Base-by-base conservation (phyloP, 2,113 vertebrate species). In the Crotalus horridus region DNA sequence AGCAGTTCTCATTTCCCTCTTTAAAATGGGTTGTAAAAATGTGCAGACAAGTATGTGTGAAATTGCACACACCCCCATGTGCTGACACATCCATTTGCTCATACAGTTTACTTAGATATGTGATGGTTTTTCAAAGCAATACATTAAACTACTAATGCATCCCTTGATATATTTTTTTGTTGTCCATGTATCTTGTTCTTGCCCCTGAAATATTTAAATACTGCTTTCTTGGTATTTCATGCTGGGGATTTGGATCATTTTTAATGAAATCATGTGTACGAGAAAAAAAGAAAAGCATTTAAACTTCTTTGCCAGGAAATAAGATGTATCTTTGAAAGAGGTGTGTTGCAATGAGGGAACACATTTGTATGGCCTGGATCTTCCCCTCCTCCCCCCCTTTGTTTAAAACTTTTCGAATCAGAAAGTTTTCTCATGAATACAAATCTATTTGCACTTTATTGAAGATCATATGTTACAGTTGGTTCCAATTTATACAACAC, bases 101-200 rank as follows among this genome's bases (percentile, higher is more conserved):
- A 43, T 88, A 94, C 56, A 74, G 55, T 89, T 91, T 94, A 92
- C 91, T 94, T 93, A 85, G 69, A 46, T 90, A 87, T 93, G 94
- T 94, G 95, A 96, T 95, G 96, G 96, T 93, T 94, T 96, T 97
- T 93, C 94, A 91, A 94, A 97, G 91, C 90, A 64, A 59, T 88
- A 94, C 93, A 93, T 97, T 95, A 97, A 94, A 94, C 94, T 81
- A 92, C 1, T 6, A 74, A 89, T 13, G 9, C 29, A 46, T 74
- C 59, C 1, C 21, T 54, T 61, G 23, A 43, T 69, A 46, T 46
- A 46, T 54, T 21, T 54, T 85, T 61, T 58, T 90, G 61, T 61
- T 54, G 29, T 74, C 20, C 24, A 26, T 15, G 17, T 81, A 81
- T 33, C n/a, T 51, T 69, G 29, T 39, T 33, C 43, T 29, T 39